Conservation (phyloP, 2,113 vertebrate species). For the Brachyhypopomus occidentalis region DNA sequence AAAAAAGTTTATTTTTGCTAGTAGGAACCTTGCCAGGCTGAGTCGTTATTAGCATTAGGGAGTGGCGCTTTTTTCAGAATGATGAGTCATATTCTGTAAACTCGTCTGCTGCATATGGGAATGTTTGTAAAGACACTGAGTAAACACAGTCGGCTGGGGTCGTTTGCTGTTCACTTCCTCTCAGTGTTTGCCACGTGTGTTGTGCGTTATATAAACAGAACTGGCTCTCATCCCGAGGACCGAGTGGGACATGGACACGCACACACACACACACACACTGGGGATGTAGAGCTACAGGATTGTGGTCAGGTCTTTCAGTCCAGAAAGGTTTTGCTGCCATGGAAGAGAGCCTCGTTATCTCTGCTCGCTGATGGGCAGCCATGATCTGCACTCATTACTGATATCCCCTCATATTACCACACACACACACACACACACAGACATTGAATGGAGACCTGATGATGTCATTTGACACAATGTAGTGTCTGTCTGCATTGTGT, state of each 20-base stretch:
- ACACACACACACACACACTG: background rate
- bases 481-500: constrained; percentile 58
- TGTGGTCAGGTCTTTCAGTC: background rate
- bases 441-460: constrained; percentile 48
- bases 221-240: background rate
- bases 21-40: too few species aligned
- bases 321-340: constrained; percentile 1
- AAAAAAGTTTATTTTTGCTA: too few species aligned
- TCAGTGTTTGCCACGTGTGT: constrained; percentile 29
- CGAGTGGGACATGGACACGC: background rate
- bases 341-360: background rate
- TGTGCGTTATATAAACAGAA: constrained; percentile 43
- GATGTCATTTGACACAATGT: constrained; percentile 62
- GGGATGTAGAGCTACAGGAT: background rate
- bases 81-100: background rate
- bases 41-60: background rate
- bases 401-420: constrained; percentile 30
- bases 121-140: background rate
- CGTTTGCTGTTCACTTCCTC: constrained; percentile 21
- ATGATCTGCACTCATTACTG: background rate
- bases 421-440: constrained; percentile 30
- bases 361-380: constrained; percentile 3
- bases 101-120: background rate
- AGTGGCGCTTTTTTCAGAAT: background rate
- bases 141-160: constrained; percentile 20